Conservation (phyloP, 2,888 invertebrate species). For the Timema cristinae region DNA sequence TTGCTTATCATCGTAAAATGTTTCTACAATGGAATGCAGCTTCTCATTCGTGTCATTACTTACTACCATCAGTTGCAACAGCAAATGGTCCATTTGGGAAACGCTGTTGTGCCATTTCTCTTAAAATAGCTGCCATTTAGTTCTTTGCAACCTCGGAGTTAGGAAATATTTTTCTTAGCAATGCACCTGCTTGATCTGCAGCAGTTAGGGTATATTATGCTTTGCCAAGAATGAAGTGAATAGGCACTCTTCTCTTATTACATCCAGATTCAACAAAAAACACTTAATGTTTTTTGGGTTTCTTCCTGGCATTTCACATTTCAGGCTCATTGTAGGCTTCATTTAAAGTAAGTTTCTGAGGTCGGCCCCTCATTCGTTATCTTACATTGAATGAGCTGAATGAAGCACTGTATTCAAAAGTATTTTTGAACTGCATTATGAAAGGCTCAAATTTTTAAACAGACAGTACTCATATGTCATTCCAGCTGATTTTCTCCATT, state of each 20-base stretch:
- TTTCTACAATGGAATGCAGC: not conserved
- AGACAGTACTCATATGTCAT: no score
- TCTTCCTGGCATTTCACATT: no score
- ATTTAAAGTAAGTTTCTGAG: no score
- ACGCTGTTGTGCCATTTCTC: not conserved
- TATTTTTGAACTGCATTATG: no score
- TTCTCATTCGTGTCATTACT: not conserved
- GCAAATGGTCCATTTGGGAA: not conserved
- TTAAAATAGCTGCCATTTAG: not conserved
- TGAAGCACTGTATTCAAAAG: no score
- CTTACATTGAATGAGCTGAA: no score
- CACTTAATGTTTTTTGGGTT: not conserved
- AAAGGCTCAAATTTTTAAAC: no score
- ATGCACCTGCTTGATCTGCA: slow-evolving; percentile 4
- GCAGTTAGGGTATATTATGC: no score
- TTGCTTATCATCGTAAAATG: not conserved
- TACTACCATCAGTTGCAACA: slow-evolving; percentile 3
- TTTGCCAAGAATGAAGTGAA: not conserved
- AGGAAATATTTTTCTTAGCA: slow-evolving; percentile 3
- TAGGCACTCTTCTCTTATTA: not conserved
- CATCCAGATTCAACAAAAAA: not conserved
- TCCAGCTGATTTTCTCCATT: no score
- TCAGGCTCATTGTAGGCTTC: no score
- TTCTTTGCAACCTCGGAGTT: not conserved
- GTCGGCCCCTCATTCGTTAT: no score